Evolutionary conservation across 2,113 vertebrate species (phyloP).

Genomic region (Elgaria multicarinata): DNA sequence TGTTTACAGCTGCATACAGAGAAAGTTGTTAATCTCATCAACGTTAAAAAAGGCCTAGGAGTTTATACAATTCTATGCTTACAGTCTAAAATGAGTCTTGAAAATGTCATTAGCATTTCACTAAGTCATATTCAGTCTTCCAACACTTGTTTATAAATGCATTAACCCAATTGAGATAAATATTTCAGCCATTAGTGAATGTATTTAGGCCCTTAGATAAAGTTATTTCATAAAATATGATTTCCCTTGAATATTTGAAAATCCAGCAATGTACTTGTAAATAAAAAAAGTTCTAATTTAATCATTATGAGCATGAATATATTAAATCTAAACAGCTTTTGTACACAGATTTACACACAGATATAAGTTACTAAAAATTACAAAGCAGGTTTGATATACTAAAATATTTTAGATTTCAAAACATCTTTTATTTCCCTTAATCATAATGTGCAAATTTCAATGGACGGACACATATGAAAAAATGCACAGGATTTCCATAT

Average conservation of each 20-base stretch:
- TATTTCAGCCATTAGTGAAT: not conserved
- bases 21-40: not conserved
- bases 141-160: not conserved
- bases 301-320: conserved; percentile 59
- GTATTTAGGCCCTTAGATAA: rapidly evolving
- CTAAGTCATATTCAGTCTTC: not conserved
- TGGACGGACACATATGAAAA: conserved; percentile 1
- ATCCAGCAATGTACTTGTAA: conserved; percentile 52
- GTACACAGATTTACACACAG: conserved; percentile 65
- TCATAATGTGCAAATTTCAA: conserved; percentile 38
- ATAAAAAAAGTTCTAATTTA: conserved; percentile 67
- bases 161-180: not conserved
- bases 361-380: conserved; percentile 68
- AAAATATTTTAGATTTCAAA: conserved; percentile 60
- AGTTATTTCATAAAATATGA: not conserved
- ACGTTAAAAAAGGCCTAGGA: not conserved
- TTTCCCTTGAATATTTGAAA: not conserved
- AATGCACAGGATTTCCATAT: conserved; percentile 37
- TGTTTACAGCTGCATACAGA: not conserved
- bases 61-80: not conserved
- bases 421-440: conserved; percentile 49
- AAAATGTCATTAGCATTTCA: not conserved
- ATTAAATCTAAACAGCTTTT: conserved; percentile 58
- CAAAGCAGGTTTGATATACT: conserved; percentile 33
- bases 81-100: not conserved